Conservation (phyloP, 2,113 vertebrate species). For the Nannospalax galili region DNA sequence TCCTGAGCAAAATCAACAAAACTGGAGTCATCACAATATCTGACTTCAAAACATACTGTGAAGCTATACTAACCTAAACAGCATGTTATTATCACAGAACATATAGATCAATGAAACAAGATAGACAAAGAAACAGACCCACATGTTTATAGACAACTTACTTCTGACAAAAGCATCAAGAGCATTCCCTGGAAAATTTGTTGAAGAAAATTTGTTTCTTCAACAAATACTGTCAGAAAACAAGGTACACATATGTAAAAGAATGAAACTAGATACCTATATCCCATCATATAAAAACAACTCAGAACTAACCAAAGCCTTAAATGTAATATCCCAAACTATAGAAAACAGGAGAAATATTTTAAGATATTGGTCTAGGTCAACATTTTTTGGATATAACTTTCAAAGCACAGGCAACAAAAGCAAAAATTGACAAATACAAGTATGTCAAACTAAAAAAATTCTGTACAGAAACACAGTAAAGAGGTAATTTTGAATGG, state of each 20-base stretch:
- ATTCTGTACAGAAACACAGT: no score
- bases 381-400: neutral
- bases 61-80: neutral
- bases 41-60: neutral
- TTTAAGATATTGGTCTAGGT: neutral
- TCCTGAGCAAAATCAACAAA: neutral
- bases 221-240: neutral
- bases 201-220: neutral
- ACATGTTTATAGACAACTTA: neutral
- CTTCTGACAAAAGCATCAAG: neutral
- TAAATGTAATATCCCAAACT: no score
- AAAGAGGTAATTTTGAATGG: neutral
- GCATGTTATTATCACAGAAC: neutral
- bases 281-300: neutral
- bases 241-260: neutral
- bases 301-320: neutral
- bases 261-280: neutral
- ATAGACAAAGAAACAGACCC: no score
- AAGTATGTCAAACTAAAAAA: neutral
- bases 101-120: neutral
- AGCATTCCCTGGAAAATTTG: neutral
- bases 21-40: neutral
- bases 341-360: neutral
- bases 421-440: neutral
- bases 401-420: neutral